Evolutionary conservation across 2,888 invertebrate genomes (phyloP), one percentile per base, ranked within the genome.

Genomic region (Sclerodermus sp.): DNA sequence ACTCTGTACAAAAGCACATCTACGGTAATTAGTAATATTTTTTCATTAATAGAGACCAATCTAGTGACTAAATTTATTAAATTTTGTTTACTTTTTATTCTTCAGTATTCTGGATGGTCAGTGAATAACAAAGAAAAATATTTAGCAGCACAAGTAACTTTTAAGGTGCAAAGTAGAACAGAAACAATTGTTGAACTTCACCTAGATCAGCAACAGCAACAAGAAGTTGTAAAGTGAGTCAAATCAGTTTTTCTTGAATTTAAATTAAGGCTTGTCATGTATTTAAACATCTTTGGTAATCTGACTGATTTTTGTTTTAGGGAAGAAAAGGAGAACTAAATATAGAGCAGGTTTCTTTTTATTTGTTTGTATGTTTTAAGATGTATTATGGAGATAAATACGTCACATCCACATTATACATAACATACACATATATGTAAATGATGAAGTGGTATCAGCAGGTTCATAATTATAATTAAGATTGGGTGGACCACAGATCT

Each of bases 1-100:
- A 79, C 78, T 16, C 59, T 81, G 47, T 82, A 83, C 69, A 81
- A 79, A 70, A 82, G 81, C 71, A 82, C 82, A 62, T 82, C 82
- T 29, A 82, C 82, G 55, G 82, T 82, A 70, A 74, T 74, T 14
- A 39, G 9, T 31, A n/a, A n/a, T n/a, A n/a, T 29, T 34, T 4
- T n/a, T n/a, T n/a, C n/a, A n/a, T n/a, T n/a, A n/a, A n/a, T n/a
- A n/a, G n/a, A n/a, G n/a, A n/a, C 16, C 14, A 17, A 46, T 38
- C 13, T 13, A 2, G 18, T 34, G 23, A n/a, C 39, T 23, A 13
- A 30, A 32, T 31, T 38, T 17, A 15, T 56, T 39, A 34, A 34
- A n/a, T 34, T 42, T 72, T n/a, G n/a, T n/a, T n/a, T n/a, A n/a
- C n/a, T n/a, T n/a, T n/a, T n/a, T n/a, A n/a, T n/a, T n/a, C n/a